Evolutionary conservation across 2,888 invertebrate species (phyloP).

Genomic region (Lasius platythorax): DNA sequence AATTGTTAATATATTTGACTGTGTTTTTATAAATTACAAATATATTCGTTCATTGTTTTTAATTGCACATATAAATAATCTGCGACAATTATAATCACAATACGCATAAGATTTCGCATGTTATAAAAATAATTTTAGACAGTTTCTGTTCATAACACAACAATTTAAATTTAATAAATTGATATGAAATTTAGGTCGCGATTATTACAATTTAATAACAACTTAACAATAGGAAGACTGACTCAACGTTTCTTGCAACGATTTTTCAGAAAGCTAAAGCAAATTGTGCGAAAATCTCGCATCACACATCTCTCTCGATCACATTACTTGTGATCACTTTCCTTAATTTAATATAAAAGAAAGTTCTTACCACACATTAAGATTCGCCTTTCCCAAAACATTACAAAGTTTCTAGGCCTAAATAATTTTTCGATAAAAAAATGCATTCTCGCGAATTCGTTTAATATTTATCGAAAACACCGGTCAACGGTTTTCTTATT

Average conservation of each 20-base stretch:
- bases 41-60: not conserved
- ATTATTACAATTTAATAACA: conserved; percentile 11
- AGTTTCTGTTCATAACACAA: conserved; percentile 7
- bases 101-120: not conserved
- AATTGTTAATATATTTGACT: not conserved
- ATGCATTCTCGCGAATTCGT: not conserved
- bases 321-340: not conserved
- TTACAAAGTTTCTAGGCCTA: not conserved
- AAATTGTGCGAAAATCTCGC: not conserved
- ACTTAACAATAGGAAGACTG: not conserved
- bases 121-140: not conserved
- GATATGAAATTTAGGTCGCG: not conserved
- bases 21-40: not conserved
- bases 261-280: not conserved
- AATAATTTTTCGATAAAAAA: not conserved
- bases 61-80: not conserved
- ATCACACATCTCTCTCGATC: not conserved
- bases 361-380: not conserved
- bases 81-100: not conserved
- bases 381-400: not conserved
- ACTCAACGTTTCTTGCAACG: not conserved
- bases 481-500: not conserved
- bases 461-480: not conserved
- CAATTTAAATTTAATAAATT: conserved; percentile 16
- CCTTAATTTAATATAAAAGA: not conserved